Percentiles rank a stretch among this genome's conserved stretches.
Conservation (phyloP, 2,113 vertebrate species). For the Orthonyx spaldingii region DNA sequence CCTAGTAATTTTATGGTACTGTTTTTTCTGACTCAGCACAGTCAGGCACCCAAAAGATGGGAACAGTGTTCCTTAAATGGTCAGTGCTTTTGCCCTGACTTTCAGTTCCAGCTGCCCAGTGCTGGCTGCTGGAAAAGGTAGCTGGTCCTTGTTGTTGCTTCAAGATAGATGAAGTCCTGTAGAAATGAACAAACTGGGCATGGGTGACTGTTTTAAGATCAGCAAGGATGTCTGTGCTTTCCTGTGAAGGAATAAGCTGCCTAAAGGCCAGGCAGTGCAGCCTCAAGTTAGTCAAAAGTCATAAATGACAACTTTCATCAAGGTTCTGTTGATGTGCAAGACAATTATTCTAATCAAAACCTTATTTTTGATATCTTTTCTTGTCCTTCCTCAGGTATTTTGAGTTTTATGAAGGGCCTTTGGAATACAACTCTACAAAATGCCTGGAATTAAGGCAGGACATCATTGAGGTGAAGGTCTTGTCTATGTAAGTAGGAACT, state of each 20-base stretch:
- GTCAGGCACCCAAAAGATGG: background rate
- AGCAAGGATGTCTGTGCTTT: background rate
- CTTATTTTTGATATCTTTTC: background rate
- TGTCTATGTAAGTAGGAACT: conserved; percentile 89
- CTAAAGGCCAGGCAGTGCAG: background rate
- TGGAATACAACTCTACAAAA: conserved; percentile 91
- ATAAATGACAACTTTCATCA: background rate
- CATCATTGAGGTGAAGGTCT: conserved; percentile 91
- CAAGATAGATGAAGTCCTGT: background rate
- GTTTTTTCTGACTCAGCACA: background rate
- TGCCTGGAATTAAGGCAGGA: conserved; percentile 92
- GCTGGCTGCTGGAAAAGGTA: background rate
- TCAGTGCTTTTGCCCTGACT: background rate
- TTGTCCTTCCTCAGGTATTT: conserved; percentile 82
- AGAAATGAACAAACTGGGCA: background rate
- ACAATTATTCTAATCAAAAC: background rate
- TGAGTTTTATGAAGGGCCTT: conserved; percentile 87
- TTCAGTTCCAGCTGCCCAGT: background rate
- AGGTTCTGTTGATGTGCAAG: background rate
- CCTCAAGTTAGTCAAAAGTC: background rate
- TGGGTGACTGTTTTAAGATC: background rate
- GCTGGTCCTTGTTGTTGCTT: background rate
- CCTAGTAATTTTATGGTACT: background rate
- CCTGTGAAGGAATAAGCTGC: background rate
- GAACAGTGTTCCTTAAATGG: background rate